phyloP scores from a whole-genome alignment of 2,888 invertebrate genomes.

The Eledone cirrhosa region DNA sequence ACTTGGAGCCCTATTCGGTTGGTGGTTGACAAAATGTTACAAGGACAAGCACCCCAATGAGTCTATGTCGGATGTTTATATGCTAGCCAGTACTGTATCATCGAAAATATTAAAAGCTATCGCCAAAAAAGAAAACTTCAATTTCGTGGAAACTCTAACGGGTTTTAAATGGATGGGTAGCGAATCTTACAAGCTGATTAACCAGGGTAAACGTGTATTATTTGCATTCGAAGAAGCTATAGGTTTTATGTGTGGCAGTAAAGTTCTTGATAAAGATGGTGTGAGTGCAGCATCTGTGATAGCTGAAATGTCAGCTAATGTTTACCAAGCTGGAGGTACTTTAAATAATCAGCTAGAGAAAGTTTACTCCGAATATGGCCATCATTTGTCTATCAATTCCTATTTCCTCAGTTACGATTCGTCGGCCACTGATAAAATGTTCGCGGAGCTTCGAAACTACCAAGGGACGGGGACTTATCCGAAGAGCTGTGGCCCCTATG shows the following conservation, averaged over 20 bases:
- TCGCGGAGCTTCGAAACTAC: conserved; percentile 82
- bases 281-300: conserved; percentile 85
- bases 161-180: conserved; percentile 99
- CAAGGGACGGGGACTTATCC: conserved; percentile 68
- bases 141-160: conserved; percentile 88
- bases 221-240: conserved; percentile 99
- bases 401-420: conserved; percentile 89
- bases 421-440: conserved; percentile 77
- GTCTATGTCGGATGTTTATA: conserved; percentile 74
- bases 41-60: conserved; percentile 44
- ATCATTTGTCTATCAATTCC: conserved; percentile 86
- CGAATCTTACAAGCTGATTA: conserved; percentile 77
- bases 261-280: conserved; percentile 95
- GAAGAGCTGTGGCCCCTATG: conserved; percentile 65
- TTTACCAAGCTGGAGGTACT: conserved; percentile 70
- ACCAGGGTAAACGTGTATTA: conserved; percentile 79
- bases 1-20: conserved; percentile 89
- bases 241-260: conserved; percentile 91
- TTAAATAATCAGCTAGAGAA: conserved; percentile 73
- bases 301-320: conserved; percentile 79
- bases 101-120: conserved; percentile 91
- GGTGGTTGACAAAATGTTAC: conserved; percentile 79
- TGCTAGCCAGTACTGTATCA: conserved; percentile 94
- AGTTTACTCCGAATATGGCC: conserved; percentile 83
- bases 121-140: conserved; percentile 80